Percentiles rank a stretch among this genome's conserved stretches.
These are phyloP conservation scores for Sus cebifrons DNA, from an alignment of 2,797 vertebrate species.

Conservation along the genomic window DNA sequence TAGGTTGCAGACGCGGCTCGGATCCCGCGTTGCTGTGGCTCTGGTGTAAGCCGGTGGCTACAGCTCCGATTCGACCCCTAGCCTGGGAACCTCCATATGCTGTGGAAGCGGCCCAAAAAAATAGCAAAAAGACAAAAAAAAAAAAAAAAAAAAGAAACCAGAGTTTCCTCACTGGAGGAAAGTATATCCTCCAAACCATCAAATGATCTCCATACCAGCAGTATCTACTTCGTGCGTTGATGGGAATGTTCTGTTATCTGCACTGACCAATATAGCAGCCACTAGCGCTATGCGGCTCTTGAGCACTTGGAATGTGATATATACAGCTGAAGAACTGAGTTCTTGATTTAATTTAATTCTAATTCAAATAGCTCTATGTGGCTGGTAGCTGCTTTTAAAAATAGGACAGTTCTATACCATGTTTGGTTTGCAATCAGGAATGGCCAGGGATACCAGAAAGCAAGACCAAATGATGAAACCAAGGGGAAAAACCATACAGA, in stretches of 20 bases:
- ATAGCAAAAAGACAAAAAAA: too few species aligned
- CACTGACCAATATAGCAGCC: background rate
- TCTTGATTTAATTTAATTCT: conserved; percentile 2
- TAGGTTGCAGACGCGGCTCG: too few species aligned
- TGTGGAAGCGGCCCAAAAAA: too few species aligned
- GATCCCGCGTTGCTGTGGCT: too few species aligned
- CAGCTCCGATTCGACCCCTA: too few species aligned
- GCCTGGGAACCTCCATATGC: too few species aligned
- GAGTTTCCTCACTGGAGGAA: background rate
- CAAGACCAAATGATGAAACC: conserved; percentile 24
- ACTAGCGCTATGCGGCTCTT: background rate
- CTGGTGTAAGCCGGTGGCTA: too few species aligned
- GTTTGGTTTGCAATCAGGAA: background rate
- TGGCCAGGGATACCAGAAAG: background rate
- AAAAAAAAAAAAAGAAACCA: background rate
- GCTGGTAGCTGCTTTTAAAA: background rate
- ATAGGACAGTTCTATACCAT: background rate
- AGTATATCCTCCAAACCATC: background rate
- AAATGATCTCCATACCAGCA: background rate
- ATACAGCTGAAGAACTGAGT: background rate
- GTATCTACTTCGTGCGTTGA: background rate
- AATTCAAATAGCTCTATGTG: background rate
- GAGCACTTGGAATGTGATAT: background rate
- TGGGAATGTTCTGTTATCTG: background rate
- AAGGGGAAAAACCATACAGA: background rate